A percentile compares a stretch with the other conserved stretches of the same genome.
These are phyloP conservation scores for Resseliella maxima DNA, from an alignment of 2,888 invertebrate species.

Conservation along the genomic window DNA sequence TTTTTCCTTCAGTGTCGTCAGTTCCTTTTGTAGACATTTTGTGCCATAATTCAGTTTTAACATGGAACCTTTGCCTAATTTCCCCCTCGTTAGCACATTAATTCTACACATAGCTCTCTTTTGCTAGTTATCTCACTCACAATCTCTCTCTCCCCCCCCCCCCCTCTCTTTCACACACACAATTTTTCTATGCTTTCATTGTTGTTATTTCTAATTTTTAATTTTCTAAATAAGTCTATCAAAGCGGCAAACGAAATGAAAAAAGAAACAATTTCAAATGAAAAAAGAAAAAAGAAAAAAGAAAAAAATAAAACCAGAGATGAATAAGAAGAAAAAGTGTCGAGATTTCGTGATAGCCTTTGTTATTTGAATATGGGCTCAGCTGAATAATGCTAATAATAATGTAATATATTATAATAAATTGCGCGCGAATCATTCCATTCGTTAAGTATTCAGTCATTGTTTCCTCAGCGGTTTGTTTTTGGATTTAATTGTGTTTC, in stretches of 20 bases:
- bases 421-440: slow-evolving; percentile 16
- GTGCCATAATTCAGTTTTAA: not conserved
- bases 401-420: slow-evolving; percentile 22
- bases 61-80: slow-evolving; percentile 6
- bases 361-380: not conserved
- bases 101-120: not conserved
- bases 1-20: not conserved
- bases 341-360: slow-evolving; percentile 11
- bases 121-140: not conserved
- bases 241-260: not conserved
- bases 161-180: not conserved
- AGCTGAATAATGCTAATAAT: slow-evolving; percentile 15
- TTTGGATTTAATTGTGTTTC: slow-evolving; percentile 21
- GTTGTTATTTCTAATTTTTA: not conserved
- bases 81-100: not conserved
- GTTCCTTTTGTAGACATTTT: not conserved
- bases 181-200: no score
- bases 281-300: no score
- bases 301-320: no score
- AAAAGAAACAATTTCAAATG: no score
- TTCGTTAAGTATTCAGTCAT: not conserved
- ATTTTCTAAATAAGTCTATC: not conserved
- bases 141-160: not conserved
- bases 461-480: not conserved
- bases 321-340: no score